Evolutionary conservation across 2,113 vertebrate genomes (phyloP), one percentile per base, ranked within the genome.

Genomic region (Mandrillus leucophaeus): DNA sequence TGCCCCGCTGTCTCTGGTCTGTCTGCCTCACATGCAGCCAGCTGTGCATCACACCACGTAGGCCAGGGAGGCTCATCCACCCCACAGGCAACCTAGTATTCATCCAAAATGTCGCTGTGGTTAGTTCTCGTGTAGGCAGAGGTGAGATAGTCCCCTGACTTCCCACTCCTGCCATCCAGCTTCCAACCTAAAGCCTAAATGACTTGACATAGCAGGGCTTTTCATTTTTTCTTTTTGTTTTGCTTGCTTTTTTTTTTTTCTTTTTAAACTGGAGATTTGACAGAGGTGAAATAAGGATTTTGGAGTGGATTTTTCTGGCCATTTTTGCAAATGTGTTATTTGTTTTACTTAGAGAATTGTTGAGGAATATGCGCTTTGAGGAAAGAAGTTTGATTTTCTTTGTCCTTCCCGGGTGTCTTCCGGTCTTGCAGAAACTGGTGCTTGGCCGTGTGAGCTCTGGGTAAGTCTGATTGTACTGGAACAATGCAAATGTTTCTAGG

Each of bases 1-100:
- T 3, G 2, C 0, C 3, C n/a, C 0, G 0, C 27, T 0, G 73
- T 23, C 13, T 18, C 20, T 2, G 11, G 1, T 48, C 30, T 2
- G 66, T 18, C 25, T 4, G 27, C 48, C 5, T 23, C 23, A 12
- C 40, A 45, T 12, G 5, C 35, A 23, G 70, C n/a, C 32, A 7
- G 66, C 66, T 64, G 2, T 64, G 61, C 27, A 14, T 64, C 61
- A 64, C 12, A 14, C 12, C 61, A 32, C 6, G 12, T 64, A 13
- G 27, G 61, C 27, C 61, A 32, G 12, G 61, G 27, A 6, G 27
- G 61, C 27, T 32, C 25, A 30, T 64, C 27, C 25, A 12, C 27
- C 61, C 70, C 70, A 40, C 32, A n/a, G 16, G 16, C 32, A 6
- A 68, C 35, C 8, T 38, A 20, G 35, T 0, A 4, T 72, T 72